These are phyloP conservation scores for Pocillopora grandis DNA, from an alignment of 92 coral and sea anemone species.

Conservation along the genomic window DNA sequence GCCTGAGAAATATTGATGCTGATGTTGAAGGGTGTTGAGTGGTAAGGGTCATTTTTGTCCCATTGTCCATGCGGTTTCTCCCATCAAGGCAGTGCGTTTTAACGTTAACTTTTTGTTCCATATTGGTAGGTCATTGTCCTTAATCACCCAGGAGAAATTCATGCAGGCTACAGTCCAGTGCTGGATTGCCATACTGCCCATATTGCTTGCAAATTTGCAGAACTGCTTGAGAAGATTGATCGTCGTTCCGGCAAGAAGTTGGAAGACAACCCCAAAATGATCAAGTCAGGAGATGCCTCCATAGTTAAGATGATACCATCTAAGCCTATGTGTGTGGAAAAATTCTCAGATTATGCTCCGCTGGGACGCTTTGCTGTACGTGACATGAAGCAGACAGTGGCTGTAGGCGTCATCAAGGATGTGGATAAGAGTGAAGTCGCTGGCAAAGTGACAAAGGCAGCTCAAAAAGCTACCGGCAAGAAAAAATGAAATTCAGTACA, in stretches of 20 bases:
- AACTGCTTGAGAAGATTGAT: slow-evolving; percentile 79
- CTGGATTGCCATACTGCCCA: slow-evolving; percentile 97
- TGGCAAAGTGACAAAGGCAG: slow-evolving; percentile 87
- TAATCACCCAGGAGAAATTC: slow-evolving; percentile 96
- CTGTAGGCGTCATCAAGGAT: slow-evolving; percentile 88
- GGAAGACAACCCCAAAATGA: slow-evolving; percentile 65
- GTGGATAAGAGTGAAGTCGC: slow-evolving; percentile 52
- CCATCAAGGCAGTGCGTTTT: no score
- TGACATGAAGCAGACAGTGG: slow-evolving; percentile 99
- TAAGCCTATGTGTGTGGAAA: slow-evolving; percentile 92
- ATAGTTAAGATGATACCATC: slow-evolving; percentile 62
- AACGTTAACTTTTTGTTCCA: no score
- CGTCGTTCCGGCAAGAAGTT: slow-evolving; percentile 73
- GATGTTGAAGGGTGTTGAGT: not conserved
- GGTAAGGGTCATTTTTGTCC: no score
- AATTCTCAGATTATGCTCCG: slow-evolving; percentile 67
- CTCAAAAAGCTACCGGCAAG: slow-evolving; percentile 76
- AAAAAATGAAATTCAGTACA: slow-evolving; percentile 13
- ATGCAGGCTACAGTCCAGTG: slow-evolving; percentile 87
- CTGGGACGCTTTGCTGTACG: slow-evolving; percentile 98
- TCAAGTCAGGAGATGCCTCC: slow-evolving; percentile 92
- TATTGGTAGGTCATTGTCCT: slow-evolving; percentile 72
- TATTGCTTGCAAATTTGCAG: slow-evolving; percentile 93
- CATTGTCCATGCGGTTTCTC: not conserved
- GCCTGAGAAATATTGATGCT: not conserved